A percentile compares a stretch with the other conserved stretches of the same genome.
phyloP scores from a whole-genome alignment of 2,888 invertebrate genomes.

The Dryomyza anilis region DNA sequence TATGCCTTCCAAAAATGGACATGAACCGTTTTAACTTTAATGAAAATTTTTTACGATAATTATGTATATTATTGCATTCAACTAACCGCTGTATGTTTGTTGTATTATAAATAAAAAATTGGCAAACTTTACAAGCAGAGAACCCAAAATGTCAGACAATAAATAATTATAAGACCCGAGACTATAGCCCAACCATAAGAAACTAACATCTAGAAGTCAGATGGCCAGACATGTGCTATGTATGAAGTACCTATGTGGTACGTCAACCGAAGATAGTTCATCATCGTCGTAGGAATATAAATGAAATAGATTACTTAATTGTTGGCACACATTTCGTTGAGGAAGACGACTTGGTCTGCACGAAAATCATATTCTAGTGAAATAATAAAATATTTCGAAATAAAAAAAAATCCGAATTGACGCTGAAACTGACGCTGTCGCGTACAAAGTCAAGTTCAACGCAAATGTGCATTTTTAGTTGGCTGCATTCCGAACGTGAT shows the following conservation, averaged over 20 bases:
- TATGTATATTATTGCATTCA: too few species aligned
- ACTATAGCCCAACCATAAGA: too few species aligned
- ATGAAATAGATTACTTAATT: conserved; percentile 43
- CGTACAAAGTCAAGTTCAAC: conserved; percentile 24
- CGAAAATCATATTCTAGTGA: conserved; percentile 11
- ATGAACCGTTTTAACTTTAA: too few species aligned
- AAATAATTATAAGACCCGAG: too few species aligned
- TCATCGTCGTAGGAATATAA: neutral
- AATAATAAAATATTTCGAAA: conserved; percentile 28
- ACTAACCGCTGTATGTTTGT: too few species aligned
- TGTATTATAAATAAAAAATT: too few species aligned
- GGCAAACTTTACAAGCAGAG: too few species aligned
- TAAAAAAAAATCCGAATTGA: conserved; percentile 26
- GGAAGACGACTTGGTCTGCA: neutral
- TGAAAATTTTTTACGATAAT: too few species aligned
- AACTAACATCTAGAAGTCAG: neutral
- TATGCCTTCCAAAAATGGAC: too few species aligned
- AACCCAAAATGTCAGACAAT: too few species aligned
- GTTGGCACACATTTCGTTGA: conserved; percentile 40
- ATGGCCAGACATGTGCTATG: neutral
- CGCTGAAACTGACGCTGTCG: neutral
- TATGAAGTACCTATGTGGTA: neutral
- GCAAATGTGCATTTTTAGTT: conserved; percentile 5
- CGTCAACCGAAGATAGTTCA: conserved; percentile 10
- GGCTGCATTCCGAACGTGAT: conserved; percentile 12